Conservation (phyloP, 2,113 vertebrate species). For the Lepisosteus oculatus region DNA sequence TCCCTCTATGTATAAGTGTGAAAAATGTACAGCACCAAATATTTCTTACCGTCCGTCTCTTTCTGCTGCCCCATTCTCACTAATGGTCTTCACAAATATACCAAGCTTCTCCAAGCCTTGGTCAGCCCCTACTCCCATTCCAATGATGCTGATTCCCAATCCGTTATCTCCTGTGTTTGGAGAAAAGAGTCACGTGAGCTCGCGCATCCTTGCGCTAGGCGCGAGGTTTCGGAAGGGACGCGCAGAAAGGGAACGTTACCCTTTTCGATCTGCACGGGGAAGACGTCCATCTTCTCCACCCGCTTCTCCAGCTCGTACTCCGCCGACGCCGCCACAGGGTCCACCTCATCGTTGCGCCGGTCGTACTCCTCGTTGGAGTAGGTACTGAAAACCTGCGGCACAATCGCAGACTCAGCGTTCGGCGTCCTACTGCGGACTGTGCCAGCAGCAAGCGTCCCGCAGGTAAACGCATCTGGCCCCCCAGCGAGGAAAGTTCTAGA, state of each 20-base stretch:
- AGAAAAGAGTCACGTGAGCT: neutral
- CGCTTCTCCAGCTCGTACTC: slow-evolving; percentile 91
- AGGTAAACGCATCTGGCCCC: too few relatives aligned
- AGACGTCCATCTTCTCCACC: slow-evolving; percentile 93
- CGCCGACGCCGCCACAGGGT: slow-evolving; percentile 86
- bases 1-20: too few relatives aligned
- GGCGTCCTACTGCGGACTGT: too few relatives aligned
- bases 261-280: slow-evolving; percentile 89
- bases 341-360: slow-evolving; percentile 87
- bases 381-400: slow-evolving; percentile 77
- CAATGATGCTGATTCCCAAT: slow-evolving; percentile 90
- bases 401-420: neutral
- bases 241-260: slow-evolving; percentile 50
- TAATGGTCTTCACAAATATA: slow-evolving; percentile 92
- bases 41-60: slow-evolving; percentile 76
- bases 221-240: neutral
- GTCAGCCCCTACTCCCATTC: slow-evolving; percentile 91
- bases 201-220: too few relatives aligned
- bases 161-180: slow-evolving; percentile 76
- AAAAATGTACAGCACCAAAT: neutral
- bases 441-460: too few relatives aligned
- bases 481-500: too few relatives aligned
- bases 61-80: slow-evolving; percentile 80
- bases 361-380: slow-evolving; percentile 91
- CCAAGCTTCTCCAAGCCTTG: slow-evolving; percentile 89